These are phyloP conservation scores for Pseudomugil tenellus DNA, from an alignment of 2,797 vertebrate genomes.

Conservation along the genomic window DNA sequence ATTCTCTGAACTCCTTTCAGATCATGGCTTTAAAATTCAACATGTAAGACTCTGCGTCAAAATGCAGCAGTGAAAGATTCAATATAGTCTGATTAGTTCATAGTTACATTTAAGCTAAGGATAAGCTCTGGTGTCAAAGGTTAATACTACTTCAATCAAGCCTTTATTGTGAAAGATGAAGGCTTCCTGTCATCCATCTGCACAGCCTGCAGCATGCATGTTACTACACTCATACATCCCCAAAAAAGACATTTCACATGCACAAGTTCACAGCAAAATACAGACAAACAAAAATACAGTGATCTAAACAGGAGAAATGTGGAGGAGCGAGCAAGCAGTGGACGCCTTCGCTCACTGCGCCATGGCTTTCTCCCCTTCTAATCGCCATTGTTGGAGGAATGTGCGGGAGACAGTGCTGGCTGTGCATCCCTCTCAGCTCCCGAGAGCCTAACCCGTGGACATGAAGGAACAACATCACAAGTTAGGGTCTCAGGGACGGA, in stretches of 20 bases:
- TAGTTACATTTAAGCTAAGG: neutral
- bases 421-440: conserved; percentile 95
- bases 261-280: neutral
- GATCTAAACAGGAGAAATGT: conserved; percentile 19
- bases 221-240: conserved; percentile 13
- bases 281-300: conserved; percentile 13
- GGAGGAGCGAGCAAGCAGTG: conserved; percentile 23
- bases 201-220: conserved; percentile 49
- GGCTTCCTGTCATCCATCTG: conserved; percentile 14
- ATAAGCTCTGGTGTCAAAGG: neutral
- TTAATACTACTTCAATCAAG: neutral
- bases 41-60: neutral
- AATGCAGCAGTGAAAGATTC: conserved; percentile 2
- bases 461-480: conserved; percentile 99
- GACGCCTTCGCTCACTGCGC: conserved; percentile 62
- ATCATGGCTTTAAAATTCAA: neutral
- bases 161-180: neutral
- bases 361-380: conserved; percentile 36
- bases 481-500: conserved; percentile 99
- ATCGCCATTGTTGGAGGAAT: conserved; percentile 66
- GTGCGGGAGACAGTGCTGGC: conserved; percentile 46
- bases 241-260: neutral
- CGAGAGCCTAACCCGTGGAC: conserved; percentile 99
- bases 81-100: neutral
- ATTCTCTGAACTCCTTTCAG: neutral